Percentiles rank a stretch among this genome's conserved stretches.
phyloP scores from a whole-genome alignment of 2,797 vertebrate genomes.

The Clarias fuscus region DNA sequence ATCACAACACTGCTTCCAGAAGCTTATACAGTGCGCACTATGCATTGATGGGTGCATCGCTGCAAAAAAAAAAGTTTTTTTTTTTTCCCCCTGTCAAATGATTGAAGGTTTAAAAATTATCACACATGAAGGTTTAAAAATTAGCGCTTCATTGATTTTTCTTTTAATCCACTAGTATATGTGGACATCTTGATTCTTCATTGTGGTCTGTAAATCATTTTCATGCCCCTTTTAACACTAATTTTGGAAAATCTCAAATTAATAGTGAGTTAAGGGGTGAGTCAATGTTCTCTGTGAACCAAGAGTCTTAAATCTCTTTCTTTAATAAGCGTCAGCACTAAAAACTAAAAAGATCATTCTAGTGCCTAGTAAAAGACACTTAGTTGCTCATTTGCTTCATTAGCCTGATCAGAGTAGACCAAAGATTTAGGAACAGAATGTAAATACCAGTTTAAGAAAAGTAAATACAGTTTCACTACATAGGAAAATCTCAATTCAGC shows the following conservation, averaged over 20 bases:
- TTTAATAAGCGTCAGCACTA: not conserved
- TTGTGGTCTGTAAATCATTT: not conserved
- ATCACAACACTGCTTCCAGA: too few species aligned
- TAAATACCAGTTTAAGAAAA: not conserved
- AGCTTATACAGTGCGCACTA: too few species aligned
- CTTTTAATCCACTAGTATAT: not conserved
- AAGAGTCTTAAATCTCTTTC: not conserved
- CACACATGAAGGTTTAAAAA: not conserved
- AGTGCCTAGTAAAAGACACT: not conserved
- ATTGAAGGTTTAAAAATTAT: conserved; percentile 13
- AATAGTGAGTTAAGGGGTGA: conserved; percentile 1
- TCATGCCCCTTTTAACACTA: conserved; percentile 1
- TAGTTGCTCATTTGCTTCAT: too few species aligned
- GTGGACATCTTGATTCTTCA: not conserved
- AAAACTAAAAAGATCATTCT: not conserved
- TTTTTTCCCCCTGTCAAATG: not conserved
- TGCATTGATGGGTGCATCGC: too few species aligned
- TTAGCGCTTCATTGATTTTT: not conserved
- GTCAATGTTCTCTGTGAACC: not conserved
- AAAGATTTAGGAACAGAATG: not conserved
- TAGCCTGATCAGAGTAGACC: not conserved
- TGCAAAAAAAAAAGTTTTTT: too few species aligned
- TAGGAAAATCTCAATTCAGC: not conserved
- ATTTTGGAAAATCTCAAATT: not conserved
- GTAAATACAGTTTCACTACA: conserved; percentile 6